A percentile compares a stretch with the other conserved stretches of the same genome.
These are phyloP conservation scores for Scaptomyza reducta DNA, from an alignment of 2,888 invertebrate genomes.

Conservation along the genomic window DNA sequence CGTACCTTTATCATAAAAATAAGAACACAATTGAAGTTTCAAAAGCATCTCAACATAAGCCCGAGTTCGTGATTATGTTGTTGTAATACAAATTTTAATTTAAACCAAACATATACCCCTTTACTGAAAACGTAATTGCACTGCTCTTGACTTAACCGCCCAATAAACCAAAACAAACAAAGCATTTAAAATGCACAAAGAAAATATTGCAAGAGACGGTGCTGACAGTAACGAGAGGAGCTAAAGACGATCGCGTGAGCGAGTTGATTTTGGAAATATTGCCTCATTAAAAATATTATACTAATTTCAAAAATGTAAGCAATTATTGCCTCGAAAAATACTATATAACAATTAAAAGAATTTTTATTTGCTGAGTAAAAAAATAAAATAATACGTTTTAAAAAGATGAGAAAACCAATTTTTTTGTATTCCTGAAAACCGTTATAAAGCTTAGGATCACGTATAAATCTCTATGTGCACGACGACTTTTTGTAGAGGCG, in stretches of 20 bases:
- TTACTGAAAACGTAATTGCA: conserved; percentile 1
- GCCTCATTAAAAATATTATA: background rate
- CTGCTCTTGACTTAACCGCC: conserved; percentile 43
- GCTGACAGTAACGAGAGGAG: conserved; percentile 18
- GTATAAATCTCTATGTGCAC: background rate
- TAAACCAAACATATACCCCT: background rate
- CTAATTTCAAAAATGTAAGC: too few species aligned
- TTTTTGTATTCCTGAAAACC: background rate
- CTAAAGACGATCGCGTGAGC: conserved; percentile 26
- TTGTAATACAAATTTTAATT: background rate
- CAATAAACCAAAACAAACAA: conserved; percentile 60
- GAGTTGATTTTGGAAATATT: background rate
- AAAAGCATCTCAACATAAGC: too few species aligned
- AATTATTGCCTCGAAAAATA: background rate
- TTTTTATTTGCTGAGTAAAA: background rate
- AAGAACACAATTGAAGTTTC: too few species aligned
- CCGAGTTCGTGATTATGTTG: background rate
- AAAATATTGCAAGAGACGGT: conserved; percentile 62
- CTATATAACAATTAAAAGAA: too few species aligned
- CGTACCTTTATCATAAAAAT: background rate
- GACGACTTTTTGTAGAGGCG: too few species aligned
- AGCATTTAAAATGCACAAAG: conserved; percentile 65
- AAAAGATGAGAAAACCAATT: background rate
- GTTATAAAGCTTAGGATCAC: background rate
- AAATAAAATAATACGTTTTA: background rate